These are phyloP conservation scores for Sphaerophoria rueppellii DNA, from an alignment of 2,888 invertebrate genomes.

Conservation along the genomic window DNA sequence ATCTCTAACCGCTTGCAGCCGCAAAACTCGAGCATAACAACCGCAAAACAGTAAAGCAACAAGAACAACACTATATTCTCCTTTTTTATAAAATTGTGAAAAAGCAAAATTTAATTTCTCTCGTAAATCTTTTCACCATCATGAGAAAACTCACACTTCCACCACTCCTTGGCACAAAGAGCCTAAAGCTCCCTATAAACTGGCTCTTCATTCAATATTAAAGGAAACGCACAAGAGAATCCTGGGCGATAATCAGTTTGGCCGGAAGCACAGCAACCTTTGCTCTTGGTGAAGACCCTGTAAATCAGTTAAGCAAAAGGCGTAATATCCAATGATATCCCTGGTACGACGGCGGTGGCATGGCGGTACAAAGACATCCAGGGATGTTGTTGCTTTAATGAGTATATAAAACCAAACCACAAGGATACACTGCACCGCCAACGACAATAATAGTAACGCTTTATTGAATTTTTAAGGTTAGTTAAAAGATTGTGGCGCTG, in stretches of 20 bases:
- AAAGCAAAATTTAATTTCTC: slow-evolving; percentile 61
- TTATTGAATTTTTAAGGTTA: slow-evolving; percentile 65
- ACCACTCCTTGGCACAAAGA: not conserved
- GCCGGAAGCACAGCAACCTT: slow-evolving; percentile 38
- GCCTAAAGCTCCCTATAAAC: not conserved
- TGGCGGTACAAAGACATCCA: not conserved
- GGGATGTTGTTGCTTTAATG: not conserved
- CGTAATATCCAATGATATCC: slow-evolving; percentile 53
- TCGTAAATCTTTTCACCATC: slow-evolving; percentile 54
- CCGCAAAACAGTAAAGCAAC: not conserved
- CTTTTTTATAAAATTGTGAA: slow-evolving; percentile 13
- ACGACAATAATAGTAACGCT: slow-evolving; percentile 36
- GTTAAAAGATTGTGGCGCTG: slow-evolving; percentile 31
- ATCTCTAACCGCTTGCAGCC: not conserved
- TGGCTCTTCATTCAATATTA: slow-evolving; percentile 22
- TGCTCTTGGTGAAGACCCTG: slow-evolving; percentile 54
- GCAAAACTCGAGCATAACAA: not conserved
- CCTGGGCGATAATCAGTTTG: slow-evolving; percentile 63
- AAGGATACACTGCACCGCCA: slow-evolving; percentile 12
- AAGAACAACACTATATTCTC: not conserved
- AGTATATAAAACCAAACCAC: not conserved
- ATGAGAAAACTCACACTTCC: slow-evolving; percentile 12
- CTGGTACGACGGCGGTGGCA: not conserved
- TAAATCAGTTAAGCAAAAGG: slow-evolving; percentile 60
- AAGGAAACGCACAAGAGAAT: slow-evolving; percentile 48